Conservation (phyloP, 2,888 invertebrate genomes). For the Plebejus anna region DNA sequence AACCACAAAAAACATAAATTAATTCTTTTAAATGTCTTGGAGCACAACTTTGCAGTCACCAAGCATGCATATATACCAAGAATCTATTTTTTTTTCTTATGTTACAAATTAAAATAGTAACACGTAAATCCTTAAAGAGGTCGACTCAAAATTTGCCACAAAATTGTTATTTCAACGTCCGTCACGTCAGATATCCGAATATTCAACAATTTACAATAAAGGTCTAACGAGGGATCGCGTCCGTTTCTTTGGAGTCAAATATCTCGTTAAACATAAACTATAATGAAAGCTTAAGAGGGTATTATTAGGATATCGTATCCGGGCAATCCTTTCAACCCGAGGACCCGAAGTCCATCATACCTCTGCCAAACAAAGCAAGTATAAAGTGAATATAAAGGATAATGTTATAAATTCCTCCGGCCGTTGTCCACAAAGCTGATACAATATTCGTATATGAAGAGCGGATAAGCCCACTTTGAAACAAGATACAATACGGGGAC, state of each 20-base stretch:
- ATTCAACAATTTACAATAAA: background rate
- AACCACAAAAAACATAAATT: no score
- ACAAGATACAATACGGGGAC: constrained; percentile 72
- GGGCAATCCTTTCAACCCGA: constrained; percentile 27
- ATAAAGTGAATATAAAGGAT: constrained; percentile 36
- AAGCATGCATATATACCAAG: no score
- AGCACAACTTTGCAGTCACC: no score
- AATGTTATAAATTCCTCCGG: constrained; percentile 38
- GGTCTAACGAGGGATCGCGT: background rate
- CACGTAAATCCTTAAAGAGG: no score
- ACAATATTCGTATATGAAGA: constrained; percentile 62
- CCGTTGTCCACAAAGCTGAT: constrained; percentile 39
- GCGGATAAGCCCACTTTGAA: constrained; percentile 71
- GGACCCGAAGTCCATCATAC: constrained; percentile 35
- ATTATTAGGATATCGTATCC: constrained; percentile 29
- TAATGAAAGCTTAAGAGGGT: constrained; percentile 28
- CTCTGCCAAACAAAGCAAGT: constrained; percentile 34
- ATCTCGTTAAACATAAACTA: constrained; percentile 28
- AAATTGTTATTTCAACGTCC: background rate
- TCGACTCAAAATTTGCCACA: background rate
- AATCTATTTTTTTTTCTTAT: no score
- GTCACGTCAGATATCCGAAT: background rate
- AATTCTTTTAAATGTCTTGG: no score
- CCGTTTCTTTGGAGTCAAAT: constrained; percentile 26
- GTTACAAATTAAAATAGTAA: no score